Base-by-base conservation (phyloP, 2,888 invertebrate genomes). In the Thereva nobilitata region DNA sequence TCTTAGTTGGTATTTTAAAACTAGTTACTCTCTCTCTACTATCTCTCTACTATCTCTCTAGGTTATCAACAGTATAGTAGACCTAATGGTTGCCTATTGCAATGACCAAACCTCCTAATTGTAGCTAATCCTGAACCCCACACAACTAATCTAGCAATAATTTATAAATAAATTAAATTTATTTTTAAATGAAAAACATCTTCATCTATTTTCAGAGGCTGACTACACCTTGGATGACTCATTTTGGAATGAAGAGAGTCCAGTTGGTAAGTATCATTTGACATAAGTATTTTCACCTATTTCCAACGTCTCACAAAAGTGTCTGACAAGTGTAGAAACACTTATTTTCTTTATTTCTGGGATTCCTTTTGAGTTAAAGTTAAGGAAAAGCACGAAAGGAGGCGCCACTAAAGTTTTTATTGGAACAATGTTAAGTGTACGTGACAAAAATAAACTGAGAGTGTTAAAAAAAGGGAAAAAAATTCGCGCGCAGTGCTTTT, bases 221-320 rank as follows among this genome's bases (percentile, higher is more conserved):
- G 93, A 93, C 86, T 93, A 93, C 83, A 92, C 92, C 78, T 86
- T 93, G 84, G 93, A 93, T 85, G 93, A 93, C 84, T 92, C 92
- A 79, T 92, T 91, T 84, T 93, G 93, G 93, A 93, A 91, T 85
- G 92, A 93, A 83, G 93, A 93, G 83, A 92, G 89, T 86, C 92
- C 92, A 84, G 89, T 90, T 82, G 93, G 93, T 93, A 80, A 91
- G 92, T 87, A 53, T 10, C 52, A 53, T 53, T 37, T 53, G 9
- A 47, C 3, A n/a, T 52, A 49, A 47, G 55, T 54, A 40, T 41
- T 57, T 56, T 66, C 66, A 66, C 49, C 52, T 57, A 52, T 50
- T 52, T 57, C 49, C 55, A 57, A 23, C 23, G 2, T 57, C 57
- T 12, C n/a, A 49, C 38, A 66, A 45, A 59, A 37, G 52, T 59